A percentile compares a stretch with the other conserved stretches of the same genome.
phyloP scores from a whole-genome alignment of 2,113 vertebrate genomes.

The Catharus fuscescens region DNA sequence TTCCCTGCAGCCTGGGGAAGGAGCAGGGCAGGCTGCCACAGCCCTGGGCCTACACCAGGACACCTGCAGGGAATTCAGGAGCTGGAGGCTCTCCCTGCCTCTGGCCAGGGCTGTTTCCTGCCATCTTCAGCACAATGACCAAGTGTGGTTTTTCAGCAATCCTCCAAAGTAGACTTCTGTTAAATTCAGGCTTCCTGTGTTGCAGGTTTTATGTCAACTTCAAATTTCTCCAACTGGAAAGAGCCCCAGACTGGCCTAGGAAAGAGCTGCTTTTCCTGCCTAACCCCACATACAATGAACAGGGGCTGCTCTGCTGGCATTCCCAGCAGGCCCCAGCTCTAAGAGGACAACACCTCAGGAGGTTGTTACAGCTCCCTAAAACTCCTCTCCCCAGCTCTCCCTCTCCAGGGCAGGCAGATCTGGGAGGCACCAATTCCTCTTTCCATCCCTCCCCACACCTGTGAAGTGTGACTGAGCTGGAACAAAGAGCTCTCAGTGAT shows the following conservation, averaged over 20 bases:
- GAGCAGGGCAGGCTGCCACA: background rate
- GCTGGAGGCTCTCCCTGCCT: background rate
- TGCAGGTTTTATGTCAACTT: background rate
- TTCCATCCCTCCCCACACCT: background rate
- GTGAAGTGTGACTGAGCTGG: background rate
- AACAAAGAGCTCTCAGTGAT: accelerated
- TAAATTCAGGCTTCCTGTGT: accelerated
- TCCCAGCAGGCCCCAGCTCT: background rate
- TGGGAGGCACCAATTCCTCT: background rate
- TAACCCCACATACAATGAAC: background rate
- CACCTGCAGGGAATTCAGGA: background rate
- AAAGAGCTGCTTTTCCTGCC: background rate
- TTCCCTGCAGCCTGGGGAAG: background rate
- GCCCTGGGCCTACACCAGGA: background rate
- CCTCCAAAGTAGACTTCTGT: background rate
- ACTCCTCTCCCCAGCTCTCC: accelerated
- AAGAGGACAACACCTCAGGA: background rate
- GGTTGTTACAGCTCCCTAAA: background rate
- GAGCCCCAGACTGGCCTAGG: background rate
- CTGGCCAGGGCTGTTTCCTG: background rate
- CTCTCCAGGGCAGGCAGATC: background rate
- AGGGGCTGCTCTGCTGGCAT: background rate
- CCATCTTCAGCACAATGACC: background rate
- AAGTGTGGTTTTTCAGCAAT: background rate
- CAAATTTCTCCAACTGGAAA: background rate